These are phyloP conservation scores for Emys orbicularis DNA, from an alignment of 2,797 vertebrate genomes.

Conservation along the genomic window DNA sequence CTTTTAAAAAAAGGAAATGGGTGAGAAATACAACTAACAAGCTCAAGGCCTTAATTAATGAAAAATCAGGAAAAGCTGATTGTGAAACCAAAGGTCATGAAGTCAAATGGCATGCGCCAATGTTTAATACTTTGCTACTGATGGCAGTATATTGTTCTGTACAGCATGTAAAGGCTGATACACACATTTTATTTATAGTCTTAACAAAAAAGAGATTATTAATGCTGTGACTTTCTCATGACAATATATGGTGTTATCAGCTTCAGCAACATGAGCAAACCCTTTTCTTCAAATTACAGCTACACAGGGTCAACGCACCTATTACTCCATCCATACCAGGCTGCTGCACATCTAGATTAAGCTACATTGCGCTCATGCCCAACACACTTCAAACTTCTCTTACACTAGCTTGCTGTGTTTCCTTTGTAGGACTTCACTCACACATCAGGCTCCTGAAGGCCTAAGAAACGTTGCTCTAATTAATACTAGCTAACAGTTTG, in stretches of 20 bases:
- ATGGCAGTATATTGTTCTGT: background rate
- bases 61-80: background rate
- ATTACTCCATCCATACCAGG: background rate
- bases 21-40: background rate
- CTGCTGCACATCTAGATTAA: background rate
- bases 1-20: background rate
- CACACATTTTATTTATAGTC: conserved; percentile 23
- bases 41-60: background rate
- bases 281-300: background rate
- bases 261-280: background rate
- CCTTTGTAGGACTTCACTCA: background rate
- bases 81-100: background rate
- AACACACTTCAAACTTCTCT: background rate
- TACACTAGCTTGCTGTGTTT: rapidly evolving
- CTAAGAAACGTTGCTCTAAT: background rate
- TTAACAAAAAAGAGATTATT: background rate
- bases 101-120: background rate
- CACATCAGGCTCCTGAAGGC: rapidly evolving
- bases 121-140: background rate
- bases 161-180: conserved; percentile 2
- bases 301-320: background rate
- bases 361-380: rapidly evolving
- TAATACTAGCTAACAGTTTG: rapidly evolving
- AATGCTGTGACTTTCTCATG: background rate
- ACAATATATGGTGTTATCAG: background rate